phyloP scores from a whole-genome alignment of 92 coral and sea anemone species.

The Parazoanthus atlanticus region DNA sequence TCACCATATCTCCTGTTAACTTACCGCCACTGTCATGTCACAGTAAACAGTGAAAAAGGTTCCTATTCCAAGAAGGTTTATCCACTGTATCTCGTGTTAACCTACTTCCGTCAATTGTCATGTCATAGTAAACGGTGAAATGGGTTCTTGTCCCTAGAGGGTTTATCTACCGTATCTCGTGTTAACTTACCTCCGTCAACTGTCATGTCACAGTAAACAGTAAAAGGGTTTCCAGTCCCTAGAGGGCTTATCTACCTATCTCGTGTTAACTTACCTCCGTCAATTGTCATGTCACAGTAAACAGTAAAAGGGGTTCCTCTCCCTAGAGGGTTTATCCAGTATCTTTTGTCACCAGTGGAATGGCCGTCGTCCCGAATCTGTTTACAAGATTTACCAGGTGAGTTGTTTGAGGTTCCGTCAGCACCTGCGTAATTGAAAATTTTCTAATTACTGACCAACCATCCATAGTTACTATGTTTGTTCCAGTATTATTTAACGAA shows the following conservation, averaged over 20 bases:
- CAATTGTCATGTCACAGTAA: too few species aligned
- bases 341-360: constrained; percentile 10
- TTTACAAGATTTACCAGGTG: constrained; percentile 37
- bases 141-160: too few species aligned
- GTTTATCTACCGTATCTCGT: too few species aligned
- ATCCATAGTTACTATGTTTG: too few species aligned
- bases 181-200: too few species aligned
- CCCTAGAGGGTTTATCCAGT: constrained; percentile 42
- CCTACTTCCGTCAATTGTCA: neutral
- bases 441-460: too few species aligned
- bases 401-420: constrained; percentile 5
- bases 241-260: constrained; percentile 23
- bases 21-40: neutral
- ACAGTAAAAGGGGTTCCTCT: neutral
- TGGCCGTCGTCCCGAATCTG: neutral
- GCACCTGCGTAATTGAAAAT: neutral
- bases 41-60: constrained; percentile 26
- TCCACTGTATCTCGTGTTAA: too few species aligned
- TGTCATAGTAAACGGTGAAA: too few species aligned
- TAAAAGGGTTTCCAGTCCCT: neutral
- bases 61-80: neutral
- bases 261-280: too few species aligned
- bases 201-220: too few species aligned
- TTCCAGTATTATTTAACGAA: too few species aligned
- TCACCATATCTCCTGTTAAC: too few species aligned